Conservation (phyloP, 2,113 vertebrate genomes). For the Psittacula cyanocephala region DNA sequence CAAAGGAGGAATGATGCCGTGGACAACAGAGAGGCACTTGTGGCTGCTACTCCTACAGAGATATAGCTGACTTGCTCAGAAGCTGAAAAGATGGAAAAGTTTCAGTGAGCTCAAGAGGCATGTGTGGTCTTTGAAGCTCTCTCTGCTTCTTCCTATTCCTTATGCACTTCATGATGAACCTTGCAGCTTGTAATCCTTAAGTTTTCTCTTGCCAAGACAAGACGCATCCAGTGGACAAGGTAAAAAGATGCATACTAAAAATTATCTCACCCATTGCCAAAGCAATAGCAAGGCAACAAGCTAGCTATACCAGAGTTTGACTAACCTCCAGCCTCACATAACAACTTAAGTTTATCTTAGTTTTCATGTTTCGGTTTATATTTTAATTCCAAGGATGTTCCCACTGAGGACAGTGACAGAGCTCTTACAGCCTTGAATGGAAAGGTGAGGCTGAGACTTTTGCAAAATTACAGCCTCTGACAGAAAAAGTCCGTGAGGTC, state of each 20-base stretch:
- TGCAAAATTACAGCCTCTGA: background rate
- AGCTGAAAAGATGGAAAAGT: constrained; percentile 22
- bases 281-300: background rate
- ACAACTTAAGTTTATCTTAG: background rate
- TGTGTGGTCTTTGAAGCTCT: background rate
- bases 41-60: constrained; percentile 39
- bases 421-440: background rate
- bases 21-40: constrained; percentile 45
- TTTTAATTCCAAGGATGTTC: background rate
- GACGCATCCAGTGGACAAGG: background rate
- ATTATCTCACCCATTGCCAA: background rate
- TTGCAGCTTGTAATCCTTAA: background rate
- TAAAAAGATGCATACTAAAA: background rate
- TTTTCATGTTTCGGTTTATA: background rate
- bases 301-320: background rate
- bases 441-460: background rate
- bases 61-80: background rate
- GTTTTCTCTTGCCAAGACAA: background rate
- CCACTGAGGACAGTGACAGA: background rate
- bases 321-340: background rate
- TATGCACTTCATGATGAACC: background rate
- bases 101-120: constrained; percentile 9
- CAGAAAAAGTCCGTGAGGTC: background rate
- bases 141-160: background rate
- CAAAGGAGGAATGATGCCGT: constrained; percentile 41